Conservation (phyloP, 2,888 invertebrate genomes). For the Aphodius sticticus region DNA sequence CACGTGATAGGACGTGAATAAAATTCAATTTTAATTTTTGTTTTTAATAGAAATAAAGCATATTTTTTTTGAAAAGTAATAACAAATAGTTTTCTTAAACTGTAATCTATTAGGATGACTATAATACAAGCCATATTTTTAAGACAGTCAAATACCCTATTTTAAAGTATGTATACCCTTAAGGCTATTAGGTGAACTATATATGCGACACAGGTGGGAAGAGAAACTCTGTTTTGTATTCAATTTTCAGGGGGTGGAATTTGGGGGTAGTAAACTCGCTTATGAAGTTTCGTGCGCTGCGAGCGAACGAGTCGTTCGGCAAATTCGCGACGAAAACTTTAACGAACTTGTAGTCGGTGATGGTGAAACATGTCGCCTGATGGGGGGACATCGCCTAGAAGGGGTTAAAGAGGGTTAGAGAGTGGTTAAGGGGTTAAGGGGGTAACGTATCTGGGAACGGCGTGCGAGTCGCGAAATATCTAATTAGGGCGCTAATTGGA, state of each 20-base stretch:
- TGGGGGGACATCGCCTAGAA: background rate
- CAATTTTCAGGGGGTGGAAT: background rate
- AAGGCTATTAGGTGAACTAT: no score
- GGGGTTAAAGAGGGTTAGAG: background rate
- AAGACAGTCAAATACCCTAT: no score
- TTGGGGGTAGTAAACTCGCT: background rate
- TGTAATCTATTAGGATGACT: no score
- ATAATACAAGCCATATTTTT: no score
- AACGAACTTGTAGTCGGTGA: background rate
- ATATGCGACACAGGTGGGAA: no score
- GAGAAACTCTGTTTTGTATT: background rate
- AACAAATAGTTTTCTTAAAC: no score
- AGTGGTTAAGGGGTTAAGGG: background rate
- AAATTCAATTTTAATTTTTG: no score
- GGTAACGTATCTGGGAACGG: background rate
- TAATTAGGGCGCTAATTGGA: conserved; percentile 35
- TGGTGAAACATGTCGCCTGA: background rate
- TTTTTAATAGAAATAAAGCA: no score
- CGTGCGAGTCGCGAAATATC: conserved; percentile 28
- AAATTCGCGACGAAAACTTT: background rate
- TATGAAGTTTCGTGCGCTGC: background rate
- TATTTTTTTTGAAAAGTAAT: no score
- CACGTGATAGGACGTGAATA: no score
- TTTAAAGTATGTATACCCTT: no score
- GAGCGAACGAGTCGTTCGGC: background rate